Conservation (phyloP, 2,888 invertebrate species). For the Drosophila bunnanda region DNA sequence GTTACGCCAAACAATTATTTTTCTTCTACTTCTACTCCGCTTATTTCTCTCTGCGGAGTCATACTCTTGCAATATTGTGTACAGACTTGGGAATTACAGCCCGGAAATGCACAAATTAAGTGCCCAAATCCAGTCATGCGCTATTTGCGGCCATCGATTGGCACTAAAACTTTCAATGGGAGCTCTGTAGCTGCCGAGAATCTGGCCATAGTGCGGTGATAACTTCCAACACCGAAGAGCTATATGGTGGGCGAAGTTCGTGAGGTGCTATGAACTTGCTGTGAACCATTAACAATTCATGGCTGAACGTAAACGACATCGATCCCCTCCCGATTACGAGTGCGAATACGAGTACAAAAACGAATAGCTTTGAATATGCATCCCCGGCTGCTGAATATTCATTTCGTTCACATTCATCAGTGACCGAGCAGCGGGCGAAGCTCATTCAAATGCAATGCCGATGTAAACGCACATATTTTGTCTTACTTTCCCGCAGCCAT, state of each 20-base stretch:
- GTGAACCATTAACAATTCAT: conserved; percentile 16
- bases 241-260: too few relatives aligned
- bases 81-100: not conserved
- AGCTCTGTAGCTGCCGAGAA: not conserved
- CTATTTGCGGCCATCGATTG: conserved; percentile 15
- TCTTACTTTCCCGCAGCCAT: conserved; percentile 19
- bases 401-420: conserved; percentile 14
- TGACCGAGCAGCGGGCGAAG: not conserved
- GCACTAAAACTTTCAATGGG: not conserved
- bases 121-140: conserved; percentile 13
- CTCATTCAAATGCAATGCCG: conserved; percentile 32
- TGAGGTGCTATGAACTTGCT: conserved; percentile 9
- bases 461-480: conserved; percentile 23
- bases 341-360: not conserved
- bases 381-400: conserved; percentile 1
- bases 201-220: not conserved
- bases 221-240: conserved; percentile 1
- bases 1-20: too few relatives aligned
- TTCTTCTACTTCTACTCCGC: too few relatives aligned
- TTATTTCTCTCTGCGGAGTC: not conserved
- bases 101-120: conserved; percentile 5
- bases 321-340: not conserved
- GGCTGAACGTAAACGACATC: not conserved
- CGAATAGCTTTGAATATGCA: conserved; percentile 14
- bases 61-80: not conserved